Conservation (phyloP, 2,113 vertebrate species). For the Euleptes europaea region DNA sequence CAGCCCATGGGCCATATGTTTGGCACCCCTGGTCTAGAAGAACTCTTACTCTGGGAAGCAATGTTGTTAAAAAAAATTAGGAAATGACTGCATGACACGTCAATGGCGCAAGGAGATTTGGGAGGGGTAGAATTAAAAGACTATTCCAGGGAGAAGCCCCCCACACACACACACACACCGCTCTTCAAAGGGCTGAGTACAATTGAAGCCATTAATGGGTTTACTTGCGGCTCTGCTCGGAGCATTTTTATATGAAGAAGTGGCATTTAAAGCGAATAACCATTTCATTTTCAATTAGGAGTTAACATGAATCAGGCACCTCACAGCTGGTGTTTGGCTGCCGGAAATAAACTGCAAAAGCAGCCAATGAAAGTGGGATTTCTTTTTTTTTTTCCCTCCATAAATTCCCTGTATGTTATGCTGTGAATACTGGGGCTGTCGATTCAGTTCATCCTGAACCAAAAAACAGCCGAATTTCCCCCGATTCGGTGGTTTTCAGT, state of each 20-base stretch:
- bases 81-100: neutral
- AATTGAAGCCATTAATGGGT: neutral
- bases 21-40: neutral
- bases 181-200: neutral
- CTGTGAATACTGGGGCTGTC: neutral
- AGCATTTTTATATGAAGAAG: neutral
- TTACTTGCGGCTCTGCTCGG: neutral
- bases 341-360: neutral
- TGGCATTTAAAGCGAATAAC: neutral
- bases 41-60: neutral
- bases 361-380: neutral
- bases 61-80: neutral
- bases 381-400: neutral
- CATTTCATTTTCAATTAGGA: conserved; percentile 10
- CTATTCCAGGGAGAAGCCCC: neutral
- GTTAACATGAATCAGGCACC: neutral
- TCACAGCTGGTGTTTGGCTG: conserved; percentile 17
- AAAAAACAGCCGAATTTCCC: no score
- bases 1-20: no score
- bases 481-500: no score
- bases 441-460: no score
- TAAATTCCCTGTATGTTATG: neutral
- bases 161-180: neutral
- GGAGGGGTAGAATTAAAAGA: neutral
- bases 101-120: neutral